A percentile compares a stretch with the other conserved stretches of the same genome.
phyloP scores from a whole-genome alignment of 1,140 invertebrate genomes.

The Chionoecetes opilio region DNA sequence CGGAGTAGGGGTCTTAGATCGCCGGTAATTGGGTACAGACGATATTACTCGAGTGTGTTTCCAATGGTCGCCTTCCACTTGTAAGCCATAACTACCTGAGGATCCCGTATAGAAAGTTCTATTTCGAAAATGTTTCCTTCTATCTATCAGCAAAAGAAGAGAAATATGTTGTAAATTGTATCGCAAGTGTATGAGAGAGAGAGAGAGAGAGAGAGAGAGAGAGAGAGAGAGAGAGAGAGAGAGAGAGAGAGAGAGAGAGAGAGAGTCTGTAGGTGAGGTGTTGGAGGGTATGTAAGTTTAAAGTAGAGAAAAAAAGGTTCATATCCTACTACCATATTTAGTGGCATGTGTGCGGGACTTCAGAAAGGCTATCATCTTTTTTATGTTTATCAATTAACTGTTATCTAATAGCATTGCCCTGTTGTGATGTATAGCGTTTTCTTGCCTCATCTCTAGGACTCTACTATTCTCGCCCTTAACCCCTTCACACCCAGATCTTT shows the following conservation, averaged over 20 bases:
- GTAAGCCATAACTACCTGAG: background rate
- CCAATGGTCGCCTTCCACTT: background rate
- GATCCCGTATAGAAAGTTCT: background rate
- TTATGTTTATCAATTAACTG: background rate
- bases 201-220: too few species aligned
- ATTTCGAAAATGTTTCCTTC: background rate
- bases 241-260: too few species aligned
- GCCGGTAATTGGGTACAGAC: conserved; percentile 25
- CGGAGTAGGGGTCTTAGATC: conserved; percentile 3
- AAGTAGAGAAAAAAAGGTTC: background rate
- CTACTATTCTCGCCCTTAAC: background rate
- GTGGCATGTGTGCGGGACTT: background rate
- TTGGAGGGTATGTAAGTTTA: too few species aligned
- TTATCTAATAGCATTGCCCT: background rate
- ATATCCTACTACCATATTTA: too few species aligned
- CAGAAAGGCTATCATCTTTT: background rate
- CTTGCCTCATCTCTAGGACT: background rate
- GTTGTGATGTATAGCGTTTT: background rate
- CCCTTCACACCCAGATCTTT: too few species aligned
- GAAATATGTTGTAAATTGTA: background rate
- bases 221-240: too few species aligned
- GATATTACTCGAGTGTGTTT: conserved; percentile 20
- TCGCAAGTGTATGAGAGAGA: background rate
- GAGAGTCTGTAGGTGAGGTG: background rate
- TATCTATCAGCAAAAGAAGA: background rate